Evolutionary conservation across 1,140 invertebrate species (phyloP), one percentile per base, ranked within the genome.

Genomic region (Cydia fagiglandana): DNA sequence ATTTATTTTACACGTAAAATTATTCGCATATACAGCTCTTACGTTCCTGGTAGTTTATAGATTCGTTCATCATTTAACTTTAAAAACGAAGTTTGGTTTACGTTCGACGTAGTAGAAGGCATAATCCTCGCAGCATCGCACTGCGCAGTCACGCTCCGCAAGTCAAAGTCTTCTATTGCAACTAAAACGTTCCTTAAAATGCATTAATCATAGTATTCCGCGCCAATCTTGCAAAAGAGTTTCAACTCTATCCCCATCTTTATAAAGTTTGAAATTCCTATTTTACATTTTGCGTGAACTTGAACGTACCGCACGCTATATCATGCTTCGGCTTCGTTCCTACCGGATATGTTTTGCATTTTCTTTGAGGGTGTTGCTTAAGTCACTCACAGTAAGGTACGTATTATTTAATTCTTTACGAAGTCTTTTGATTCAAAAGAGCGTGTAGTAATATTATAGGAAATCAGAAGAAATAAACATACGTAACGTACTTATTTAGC

Each of bases 141-240:
- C 68, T 75, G 79, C 80, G 75, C 74, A 75, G 81, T 86, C 80
- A 82, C 79, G 82, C 77, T 83, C 75, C 73, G 77, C 68, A 77
- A 81, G 79, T 85, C 84, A 83, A 85, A 87, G 84, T 85, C 83
- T 83, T 83, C 82, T 78, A 80, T 85, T 83, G 80, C 83, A 83
- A 79, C 81, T 86, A 86, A 84, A 86, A 83, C 80, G 82, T 85
- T 88, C 79, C 85, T 81, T 83, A 83, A 85, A 85, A 85, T 86
- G 79, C 83, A 88, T 88, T 85, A 85, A 88, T 88, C 84, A 85
- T 86, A 84, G 78, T 79, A 85, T 80, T 82, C 50, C 76, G 76
- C 77, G 34, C 73, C 61, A 50, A 13, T 78, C 61, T 53, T 24
- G 66, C 73, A 74, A 66, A 10, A 77, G 77, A 83, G 56, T 80